Percentiles rank a stretch among this genome's conserved stretches.
These are phyloP conservation scores for Hylomyscus alleni DNA, from an alignment of 2,797 vertebrate genomes.

Conservation along the genomic window DNA sequence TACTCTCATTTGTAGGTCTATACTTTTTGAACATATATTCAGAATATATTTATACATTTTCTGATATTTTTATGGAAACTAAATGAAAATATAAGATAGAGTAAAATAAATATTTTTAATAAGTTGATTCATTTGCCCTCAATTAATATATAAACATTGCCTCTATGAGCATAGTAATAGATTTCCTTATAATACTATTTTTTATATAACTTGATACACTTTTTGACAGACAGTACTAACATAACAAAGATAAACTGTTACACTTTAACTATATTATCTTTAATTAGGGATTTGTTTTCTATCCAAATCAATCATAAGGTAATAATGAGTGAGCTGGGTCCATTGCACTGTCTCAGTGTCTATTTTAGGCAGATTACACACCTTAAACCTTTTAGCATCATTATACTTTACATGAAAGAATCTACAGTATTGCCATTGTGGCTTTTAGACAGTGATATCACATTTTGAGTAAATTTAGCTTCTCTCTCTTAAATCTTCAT, in stretches of 20 bases:
- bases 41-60: not conserved
- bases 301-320: conserved; percentile 14
- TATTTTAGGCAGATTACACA: not conserved
- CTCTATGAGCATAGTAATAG: not conserved
- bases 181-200: conserved; percentile 41
- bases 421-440: not conserved
- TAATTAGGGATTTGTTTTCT: conserved; percentile 36
- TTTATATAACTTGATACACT: not conserved
- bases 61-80: conserved; percentile 47
- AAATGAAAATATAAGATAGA: conserved; percentile 1
- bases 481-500: not conserved
- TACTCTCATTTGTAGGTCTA: not conserved
- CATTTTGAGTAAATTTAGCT: not conserved
- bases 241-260: conserved; percentile 1
- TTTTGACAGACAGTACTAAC: not conserved
- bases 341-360: not conserved
- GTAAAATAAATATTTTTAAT: not conserved
- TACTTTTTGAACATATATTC: not conserved
- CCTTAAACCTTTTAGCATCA: conserved; percentile 3
- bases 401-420: conserved; percentile 2
- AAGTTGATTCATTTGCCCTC: conserved; percentile 15
- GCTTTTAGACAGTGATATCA: not conserved
- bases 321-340: conserved; percentile 11
- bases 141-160: not conserved
- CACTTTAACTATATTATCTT: conserved; percentile 18